Evolutionary conservation across 2,888 invertebrate species (phyloP).

Genomic region (Cenopis cana): DNA sequence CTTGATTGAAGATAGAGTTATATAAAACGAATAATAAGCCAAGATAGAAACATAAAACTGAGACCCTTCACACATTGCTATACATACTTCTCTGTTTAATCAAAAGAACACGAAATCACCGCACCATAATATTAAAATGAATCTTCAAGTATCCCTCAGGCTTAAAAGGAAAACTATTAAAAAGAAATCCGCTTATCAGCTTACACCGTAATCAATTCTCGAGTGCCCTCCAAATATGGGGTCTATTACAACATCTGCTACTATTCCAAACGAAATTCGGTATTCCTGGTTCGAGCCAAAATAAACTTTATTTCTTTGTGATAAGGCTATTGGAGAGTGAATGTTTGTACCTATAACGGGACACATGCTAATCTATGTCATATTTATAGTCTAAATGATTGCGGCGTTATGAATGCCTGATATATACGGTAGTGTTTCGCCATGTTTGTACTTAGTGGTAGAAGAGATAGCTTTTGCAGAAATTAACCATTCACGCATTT

Average conservation of each 20-base stretch:
- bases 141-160: conserved; percentile 30
- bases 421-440: conserved; percentile 27
- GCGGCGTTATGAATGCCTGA: conserved; percentile 25
- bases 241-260: conserved; percentile 78
- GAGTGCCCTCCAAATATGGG: conserved; percentile 75
- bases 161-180: conserved; percentile 70
- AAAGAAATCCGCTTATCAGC: conserved; percentile 78
- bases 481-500: neutral
- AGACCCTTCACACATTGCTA: neutral
- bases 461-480: neutral
- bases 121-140: conserved; percentile 21
- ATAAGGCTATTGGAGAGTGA: conserved; percentile 48
- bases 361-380: conserved; percentile 40
- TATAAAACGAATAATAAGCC: neutral
- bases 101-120: conserved; percentile 11
- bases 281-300: conserved; percentile 32
- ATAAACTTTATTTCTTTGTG: conserved; percentile 43
- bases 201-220: conserved; percentile 75
- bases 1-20: no score
- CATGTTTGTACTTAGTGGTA: conserved; percentile 4
- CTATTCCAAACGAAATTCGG: conserved; percentile 44
- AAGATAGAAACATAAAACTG: neutral
- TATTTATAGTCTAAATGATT: conserved; percentile 38
- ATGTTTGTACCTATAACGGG: conserved; percentile 3
- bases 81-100: neutral